Base-by-base conservation (phyloP, 2,888 invertebrate genomes). In the Papilio protenor region DNA sequence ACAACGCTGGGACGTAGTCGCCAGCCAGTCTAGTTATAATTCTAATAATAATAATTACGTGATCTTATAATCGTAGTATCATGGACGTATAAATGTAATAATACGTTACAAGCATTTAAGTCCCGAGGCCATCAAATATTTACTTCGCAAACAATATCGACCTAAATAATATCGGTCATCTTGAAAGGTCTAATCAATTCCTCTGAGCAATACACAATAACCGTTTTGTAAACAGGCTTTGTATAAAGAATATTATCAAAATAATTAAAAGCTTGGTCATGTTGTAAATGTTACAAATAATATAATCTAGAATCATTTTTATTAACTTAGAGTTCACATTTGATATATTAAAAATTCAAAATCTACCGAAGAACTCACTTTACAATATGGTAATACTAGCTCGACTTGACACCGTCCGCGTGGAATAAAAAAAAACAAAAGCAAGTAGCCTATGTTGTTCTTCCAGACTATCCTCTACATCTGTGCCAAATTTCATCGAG, bases 71-170 rank as follows among this genome's bases (percentile, higher is more conserved):
- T 21, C 73, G 12, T 47, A 33, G 57, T 57, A 40, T 33, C 8
- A 45, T 55, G 10, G 8, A 49, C 18, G 23, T 52, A 33, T 52
- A 52, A 52, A 55, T 18, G 27, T 49, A 47, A 57, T 55, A 70
- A 49, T 47, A 71, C 59, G 55, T 23, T 61, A 71, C 27, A 76
- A 76, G 47, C 45, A 75, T 27, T 49, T 75, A 55, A 66, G 75
- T 49, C 27, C 45, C 71, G 47, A 11, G n/a, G 61, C 33, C 52
- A 49, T 45, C 6, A 33, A 76, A 72, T 64, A 70, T 76, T 61
- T 76, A 61, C 71, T 61, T 49, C 18, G 33, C 72, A 76, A 76
- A 61, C 76, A 76, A 76, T 61, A 49, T 72, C 71, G 71, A 76
- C 71, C 71, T 76, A 61, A 21, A 72, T 72, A 76, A 27, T 47